Evolutionary conservation across 2,797 vertebrate species (phyloP), one percentile per base, ranked within the genome.

Genomic region (Limosa lapponica): DNA sequence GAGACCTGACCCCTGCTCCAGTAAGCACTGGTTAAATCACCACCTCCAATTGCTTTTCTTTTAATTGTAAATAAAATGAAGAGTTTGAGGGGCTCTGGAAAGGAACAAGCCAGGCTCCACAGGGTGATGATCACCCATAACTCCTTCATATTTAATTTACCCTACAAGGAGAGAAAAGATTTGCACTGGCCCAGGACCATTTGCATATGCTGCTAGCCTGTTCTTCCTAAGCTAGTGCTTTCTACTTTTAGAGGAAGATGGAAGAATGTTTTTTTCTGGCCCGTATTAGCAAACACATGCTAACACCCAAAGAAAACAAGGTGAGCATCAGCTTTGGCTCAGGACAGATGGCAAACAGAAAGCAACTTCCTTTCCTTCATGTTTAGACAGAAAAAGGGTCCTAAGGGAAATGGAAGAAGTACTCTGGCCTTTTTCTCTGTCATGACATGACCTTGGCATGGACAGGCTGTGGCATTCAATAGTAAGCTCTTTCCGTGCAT

Each of bases 91-190:
- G n/a, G 2, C 2, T 70, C 5, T 1, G 25, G 67, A 70, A 51
- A 85, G 67, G 30, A 70, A 32, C 11, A 30, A 65, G 16, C 18
- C 32, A 7, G 5, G 57, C 24, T 72, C 58, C 41, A 18, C 5
- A 11, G 54, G n/a, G 16, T 3, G 8, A 22, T 24, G 5, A 73
- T 17, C 25, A 17, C 23, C 15, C 18, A 1, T 4, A 4, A 49
- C 39, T 46, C 34, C 54, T 36, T 1, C 7, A 36, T 3, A 25
- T 32, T 77, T 36, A 3, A 23, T 64, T 77, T 22, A 80, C 16
- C n/a, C 46, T n/a, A 0, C 4, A 5, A 0, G 1, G 65, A 78
- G 48, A 79, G 2, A 8, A 7, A 57, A 67, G 48, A 2, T 78
- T 55, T 48, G 64, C 32, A 11, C 16, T 0, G 8, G 16, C 14